Percentiles rank a stretch among this genome's conserved stretches.
phyloP scores from a whole-genome alignment of 2,113 vertebrate genomes.

The Istiophorus platypterus region DNA sequence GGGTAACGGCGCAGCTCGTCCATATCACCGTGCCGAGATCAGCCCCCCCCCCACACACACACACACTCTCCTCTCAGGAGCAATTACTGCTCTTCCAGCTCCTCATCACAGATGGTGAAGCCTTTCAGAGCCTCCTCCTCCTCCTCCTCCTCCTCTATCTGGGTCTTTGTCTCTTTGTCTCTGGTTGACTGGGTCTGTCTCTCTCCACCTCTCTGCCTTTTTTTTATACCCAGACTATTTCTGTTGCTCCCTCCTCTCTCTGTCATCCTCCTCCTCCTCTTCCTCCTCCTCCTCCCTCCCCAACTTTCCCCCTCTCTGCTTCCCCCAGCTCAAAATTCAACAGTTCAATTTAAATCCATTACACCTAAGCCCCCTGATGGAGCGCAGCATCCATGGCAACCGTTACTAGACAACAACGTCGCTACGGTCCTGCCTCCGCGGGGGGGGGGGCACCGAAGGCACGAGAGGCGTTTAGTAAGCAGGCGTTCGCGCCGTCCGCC shows the following conservation, averaged over 20 bases:
- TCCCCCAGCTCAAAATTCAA: slow-evolving; percentile 64
- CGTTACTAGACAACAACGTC: slow-evolving; percentile 72
- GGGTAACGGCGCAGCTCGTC: slow-evolving; percentile 41
- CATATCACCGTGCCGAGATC: slow-evolving; percentile 41
- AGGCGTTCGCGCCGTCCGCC: slow-evolving; percentile 50
- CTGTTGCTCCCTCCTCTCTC: slow-evolving; percentile 48
- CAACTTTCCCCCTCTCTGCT: slow-evolving; percentile 13
- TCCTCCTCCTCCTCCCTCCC: slow-evolving; percentile 9
- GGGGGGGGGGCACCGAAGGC: slow-evolving; percentile 19
- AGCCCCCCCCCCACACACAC: no score
- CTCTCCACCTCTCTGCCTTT: slow-evolving; percentile 38
- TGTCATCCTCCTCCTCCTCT: slow-evolving; percentile 12
- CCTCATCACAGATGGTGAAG: slow-evolving; percentile 69
- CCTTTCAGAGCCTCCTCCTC: slow-evolving; percentile 45
- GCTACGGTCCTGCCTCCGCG: slow-evolving; percentile 28
- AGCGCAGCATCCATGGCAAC: slow-evolving; percentile 73
- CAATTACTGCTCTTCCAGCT: slow-evolving; percentile 69
- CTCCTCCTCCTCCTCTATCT: slow-evolving; percentile 8
- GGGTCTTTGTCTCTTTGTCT: slow-evolving; percentile 57
- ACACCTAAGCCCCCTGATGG: slow-evolving; percentile 66
- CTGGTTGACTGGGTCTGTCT: slow-evolving; percentile 51
- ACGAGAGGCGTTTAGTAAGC: slow-evolving; percentile 33
- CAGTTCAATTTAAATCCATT: slow-evolving; percentile 78
- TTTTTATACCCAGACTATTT: slow-evolving; percentile 62
- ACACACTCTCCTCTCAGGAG: slow-evolving; percentile 66